Evolutionary conservation across 2,797 vertebrate species (phyloP), one percentile per base, ranked within the genome.

Genomic region (Eulemur rubriventer): DNA sequence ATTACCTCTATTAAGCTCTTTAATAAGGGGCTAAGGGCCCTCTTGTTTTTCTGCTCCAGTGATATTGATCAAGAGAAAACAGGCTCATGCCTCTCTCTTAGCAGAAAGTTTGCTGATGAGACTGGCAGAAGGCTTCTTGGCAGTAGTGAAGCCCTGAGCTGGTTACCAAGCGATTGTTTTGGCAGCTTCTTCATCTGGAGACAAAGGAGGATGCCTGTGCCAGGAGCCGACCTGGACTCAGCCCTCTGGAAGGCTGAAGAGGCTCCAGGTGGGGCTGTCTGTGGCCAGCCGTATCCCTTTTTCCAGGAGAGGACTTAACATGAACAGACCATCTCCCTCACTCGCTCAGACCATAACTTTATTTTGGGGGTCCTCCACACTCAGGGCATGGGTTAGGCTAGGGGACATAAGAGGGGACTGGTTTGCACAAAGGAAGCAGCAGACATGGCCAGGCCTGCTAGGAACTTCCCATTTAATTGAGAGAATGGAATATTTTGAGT

Each of bases 11-110:
- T 50, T 48, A 76, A 75, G 38, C 2, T n/a, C 35, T 22, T 61
- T 22, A 26, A 13, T 52, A 75, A 43, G 16, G 30, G 41, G 26
- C 50, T 50, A 8, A 28, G 35, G 22, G 12, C n/a, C 63, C 18
- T 94, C 78, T 89, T 91, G 55, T 52, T 87, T 94, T 85, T 95
- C 75, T 95, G 75, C 48, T 94, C 16, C 70, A 33, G 38, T 4
- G 28, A 67, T 73, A 24, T 33, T 91, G 50, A 73, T 69, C 2
- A 79, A 70, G 75, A 78, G 57, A 46, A 82, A 94, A 76, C 7
- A 59, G 35, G 73, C 43, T 65, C 7, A 16, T 43, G 41, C 30
- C 79, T 70, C 78, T 92, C 61, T 95, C 73, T 78, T 38, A 52
- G 52, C 41, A 65, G 73, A 33, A 48, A 38, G 4, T 2, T 22